Percentiles rank a stretch among this genome's conserved stretches.
These are phyloP conservation scores for Tipula helvola DNA, from an alignment of 2,888 invertebrate genomes.

Conservation along the genomic window DNA sequence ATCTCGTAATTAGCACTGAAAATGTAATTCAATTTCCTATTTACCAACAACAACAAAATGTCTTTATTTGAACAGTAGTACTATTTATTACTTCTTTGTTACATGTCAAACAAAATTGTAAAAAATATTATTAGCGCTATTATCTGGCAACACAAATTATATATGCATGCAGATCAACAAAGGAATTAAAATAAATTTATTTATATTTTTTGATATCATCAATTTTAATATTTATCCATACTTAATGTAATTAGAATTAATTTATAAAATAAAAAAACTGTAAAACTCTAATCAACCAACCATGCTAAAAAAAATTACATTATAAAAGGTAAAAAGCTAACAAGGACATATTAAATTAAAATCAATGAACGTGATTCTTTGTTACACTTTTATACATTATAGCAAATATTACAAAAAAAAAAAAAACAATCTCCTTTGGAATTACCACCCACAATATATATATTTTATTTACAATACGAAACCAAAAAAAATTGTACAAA, in stretches of 20 bases:
- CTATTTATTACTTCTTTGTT: neutral
- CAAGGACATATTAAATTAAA: conserved; percentile 4
- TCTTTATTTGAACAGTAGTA: neutral
- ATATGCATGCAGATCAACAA: neutral
- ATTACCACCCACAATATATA: neutral
- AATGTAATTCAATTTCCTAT: neutral
- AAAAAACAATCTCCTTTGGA: neutral
- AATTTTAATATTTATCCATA: neutral
- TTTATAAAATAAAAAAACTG: neutral
- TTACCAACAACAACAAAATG: neutral
- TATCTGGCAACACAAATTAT: neutral
- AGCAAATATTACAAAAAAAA: neutral
- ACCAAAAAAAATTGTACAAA: neutral
- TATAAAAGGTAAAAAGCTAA: neutral
- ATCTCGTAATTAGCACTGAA: neutral
- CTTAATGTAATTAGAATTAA: neutral
- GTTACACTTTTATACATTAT: neutral
- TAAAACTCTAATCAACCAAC: neutral
- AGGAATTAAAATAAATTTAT: neutral
- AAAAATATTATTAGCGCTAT: neutral
- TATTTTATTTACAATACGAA: neutral
- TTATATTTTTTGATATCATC: neutral
- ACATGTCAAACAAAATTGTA: neutral
- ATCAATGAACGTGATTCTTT: conserved; percentile 4
- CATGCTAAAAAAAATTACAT: neutral